Conservation (phyloP, 1,140 invertebrate genomes). For the Pseudobourletiella spinata region DNA sequence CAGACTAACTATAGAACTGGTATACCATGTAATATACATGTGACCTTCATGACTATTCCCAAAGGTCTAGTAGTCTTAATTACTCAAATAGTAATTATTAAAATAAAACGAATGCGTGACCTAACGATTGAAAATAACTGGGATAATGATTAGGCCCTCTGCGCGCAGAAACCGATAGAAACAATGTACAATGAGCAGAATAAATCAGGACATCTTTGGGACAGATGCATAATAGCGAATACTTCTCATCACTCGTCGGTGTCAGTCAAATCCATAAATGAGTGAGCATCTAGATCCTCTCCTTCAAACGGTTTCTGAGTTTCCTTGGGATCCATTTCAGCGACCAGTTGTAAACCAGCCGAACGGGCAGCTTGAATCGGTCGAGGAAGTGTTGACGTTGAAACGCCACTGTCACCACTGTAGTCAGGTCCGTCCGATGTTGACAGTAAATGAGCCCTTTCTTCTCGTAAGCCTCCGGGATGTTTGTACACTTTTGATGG, state of each 20-base stretch:
- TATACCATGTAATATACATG: too few species aligned
- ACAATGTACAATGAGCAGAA: too few species aligned
- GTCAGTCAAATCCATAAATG: conserved; percentile 31
- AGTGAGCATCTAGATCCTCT: neutral
- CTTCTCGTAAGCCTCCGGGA: conserved; percentile 30
- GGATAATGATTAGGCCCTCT: too few species aligned
- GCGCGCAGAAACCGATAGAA: too few species aligned
- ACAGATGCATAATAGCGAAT: too few species aligned
- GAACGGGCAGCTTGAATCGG: conserved; percentile 25
- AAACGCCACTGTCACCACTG: conserved; percentile 17
- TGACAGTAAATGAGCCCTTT: conserved; percentile 31
- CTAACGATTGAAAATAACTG: too few species aligned
- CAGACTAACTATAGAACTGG: too few species aligned
- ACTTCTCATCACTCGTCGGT: conserved; percentile 13
- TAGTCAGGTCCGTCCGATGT: conserved; percentile 25
- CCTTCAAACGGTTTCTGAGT: neutral
- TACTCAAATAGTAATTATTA: too few species aligned
- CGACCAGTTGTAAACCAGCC: conserved; percentile 23
- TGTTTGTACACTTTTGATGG: conserved; percentile 35
- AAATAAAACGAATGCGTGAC: too few species aligned
- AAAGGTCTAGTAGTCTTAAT: too few species aligned
- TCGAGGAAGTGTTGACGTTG: conserved; percentile 7
- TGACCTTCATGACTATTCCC: too few species aligned
- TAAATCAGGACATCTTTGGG: too few species aligned
- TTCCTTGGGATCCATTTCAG: conserved; percentile 22